These are phyloP conservation scores for Cyprinodon variegatus DNA, from an alignment of 2,113 vertebrate species.

Conservation along the genomic window DNA sequence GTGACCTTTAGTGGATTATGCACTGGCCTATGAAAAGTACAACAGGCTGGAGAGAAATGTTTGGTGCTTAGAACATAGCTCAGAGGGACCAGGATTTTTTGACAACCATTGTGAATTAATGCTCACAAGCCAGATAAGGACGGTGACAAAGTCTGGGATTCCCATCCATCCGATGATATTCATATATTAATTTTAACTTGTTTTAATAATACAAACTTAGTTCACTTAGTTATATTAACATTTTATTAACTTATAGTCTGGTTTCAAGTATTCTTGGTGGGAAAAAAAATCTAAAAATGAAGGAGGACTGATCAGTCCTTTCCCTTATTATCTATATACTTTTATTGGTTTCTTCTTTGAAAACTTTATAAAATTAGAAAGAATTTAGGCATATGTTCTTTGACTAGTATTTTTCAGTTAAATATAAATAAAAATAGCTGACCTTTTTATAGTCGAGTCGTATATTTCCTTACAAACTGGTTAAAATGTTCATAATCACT, in stretches of 20 bases:
- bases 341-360: background rate
- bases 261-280: background rate
- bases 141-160: background rate
- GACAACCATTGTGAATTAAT: slow-evolving; percentile 24
- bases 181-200: background rate
- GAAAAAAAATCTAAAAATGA: background rate
- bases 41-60: slow-evolving; percentile 56
- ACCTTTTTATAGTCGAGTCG: no score
- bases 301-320: background rate
- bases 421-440: no score
- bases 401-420: background rate
- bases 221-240: background rate
- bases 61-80: slow-evolving; percentile 30
- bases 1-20: slow-evolving; percentile 73
- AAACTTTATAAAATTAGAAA: background rate
- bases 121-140: slow-evolving; percentile 17
- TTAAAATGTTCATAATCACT: no score
- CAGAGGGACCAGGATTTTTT: slow-evolving; percentile 16
- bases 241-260: background rate
- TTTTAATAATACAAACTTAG: no score
- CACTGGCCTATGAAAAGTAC: slow-evolving; percentile 65
- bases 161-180: background rate
- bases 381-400: background rate
- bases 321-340: background rate
- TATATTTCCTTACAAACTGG: no score